Evolutionary conservation across 2,797 vertebrate species (phyloP), one percentile per base, ranked within the genome.

Genomic region (Pipistrellus pipistrellus): DNA sequence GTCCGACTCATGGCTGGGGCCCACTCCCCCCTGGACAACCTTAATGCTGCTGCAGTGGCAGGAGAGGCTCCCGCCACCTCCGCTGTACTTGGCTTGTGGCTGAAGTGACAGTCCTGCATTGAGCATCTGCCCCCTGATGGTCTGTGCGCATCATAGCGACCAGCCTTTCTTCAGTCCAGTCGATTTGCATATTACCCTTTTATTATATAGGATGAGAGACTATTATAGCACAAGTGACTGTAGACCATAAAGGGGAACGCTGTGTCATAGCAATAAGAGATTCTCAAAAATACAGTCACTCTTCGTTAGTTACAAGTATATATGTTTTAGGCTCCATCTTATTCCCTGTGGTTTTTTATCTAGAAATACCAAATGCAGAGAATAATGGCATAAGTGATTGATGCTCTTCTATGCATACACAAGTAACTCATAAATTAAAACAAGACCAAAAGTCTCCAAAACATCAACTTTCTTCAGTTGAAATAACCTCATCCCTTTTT

Each of bases 371-470:
- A 91, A 48, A 88, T 35, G 68, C 15, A 1, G 2, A 91, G 7
- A 82, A 86, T 73, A 91, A 46, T 9, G n/a, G 35, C 35, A n/a
- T 1, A 1, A 41, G 38, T 84, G 48, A 76, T 38, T 80, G 27
- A 55, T 35, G n/a, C 4, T 46, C 14, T 83, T 57, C 75, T 69
- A 27, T 32, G 44, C 12, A 11, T 12, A 12, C 55, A 75, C 53
- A 66, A 64, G 25, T 82, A 95, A 90, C 51, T 96, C 69, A 55
- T 62, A 66, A 93, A 89, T 8, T 62, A 59, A 90, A 94, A 72
- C 85, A 85, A 90, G 78, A 30, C 48, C 62, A 90, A 87, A 84
- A 92, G 64, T 55, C 35, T 94, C 64, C 69, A 94, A 93, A 95
- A 72, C 41, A 72, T 69, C 59, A 21, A 30, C 20, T 64, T 72